Conservation (phyloP, 2,113 vertebrate genomes). For the Brachypteracias leptosomus region DNA sequence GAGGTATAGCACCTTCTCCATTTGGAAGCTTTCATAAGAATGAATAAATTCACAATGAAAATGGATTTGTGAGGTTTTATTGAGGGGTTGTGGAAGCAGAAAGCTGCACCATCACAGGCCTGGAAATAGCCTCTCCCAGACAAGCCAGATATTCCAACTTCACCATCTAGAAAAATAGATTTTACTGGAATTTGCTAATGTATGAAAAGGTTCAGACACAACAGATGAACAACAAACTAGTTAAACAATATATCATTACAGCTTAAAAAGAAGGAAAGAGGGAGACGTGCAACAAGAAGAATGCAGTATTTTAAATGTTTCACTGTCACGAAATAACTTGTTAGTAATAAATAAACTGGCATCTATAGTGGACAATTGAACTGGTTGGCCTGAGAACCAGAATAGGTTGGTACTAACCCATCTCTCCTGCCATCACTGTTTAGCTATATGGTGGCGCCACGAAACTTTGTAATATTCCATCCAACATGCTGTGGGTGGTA, state of each 20-base stretch:
- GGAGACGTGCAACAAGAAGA: neutral
- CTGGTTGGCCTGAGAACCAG: neutral
- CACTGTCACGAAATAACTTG: neutral
- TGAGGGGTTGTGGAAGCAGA: accelerated
- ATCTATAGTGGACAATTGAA: neutral
- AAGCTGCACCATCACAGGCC: neutral
- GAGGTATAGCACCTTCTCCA: neutral
- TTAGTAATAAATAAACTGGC: neutral
- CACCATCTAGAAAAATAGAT: neutral
- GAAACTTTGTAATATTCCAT: neutral
- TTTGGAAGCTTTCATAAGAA: neutral
- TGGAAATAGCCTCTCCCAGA: neutral
- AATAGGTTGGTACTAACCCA: neutral
- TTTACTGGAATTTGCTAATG: neutral
- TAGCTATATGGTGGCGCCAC: accelerated
- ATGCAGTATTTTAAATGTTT: neutral
- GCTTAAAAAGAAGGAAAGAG: neutral
- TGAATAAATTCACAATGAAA: neutral
- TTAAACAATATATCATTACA: neutral
- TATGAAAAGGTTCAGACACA: neutral
- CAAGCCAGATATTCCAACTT: neutral
- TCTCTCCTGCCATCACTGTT: neutral
- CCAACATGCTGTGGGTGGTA: accelerated
- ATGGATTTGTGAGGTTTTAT: neutral
- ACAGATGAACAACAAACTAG: neutral